Percentiles rank a stretch among this genome's conserved stretches.
Conservation (phyloP, 2,888 invertebrate genomes). For the Drosophila paramelanica region DNA sequence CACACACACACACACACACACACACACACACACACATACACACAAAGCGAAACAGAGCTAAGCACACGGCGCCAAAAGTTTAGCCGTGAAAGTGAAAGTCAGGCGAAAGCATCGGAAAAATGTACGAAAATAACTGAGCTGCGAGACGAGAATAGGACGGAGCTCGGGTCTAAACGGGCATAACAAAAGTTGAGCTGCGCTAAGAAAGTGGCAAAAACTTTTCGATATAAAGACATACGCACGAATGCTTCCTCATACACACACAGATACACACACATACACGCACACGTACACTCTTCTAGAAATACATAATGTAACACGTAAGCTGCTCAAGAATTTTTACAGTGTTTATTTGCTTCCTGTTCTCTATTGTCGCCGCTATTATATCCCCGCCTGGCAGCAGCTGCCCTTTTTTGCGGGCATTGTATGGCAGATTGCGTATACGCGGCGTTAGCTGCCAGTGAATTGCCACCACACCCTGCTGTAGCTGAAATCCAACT, state of each 20-base stretch:
- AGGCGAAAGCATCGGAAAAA: constrained; percentile 44
- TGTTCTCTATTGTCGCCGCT: constrained; percentile 67
- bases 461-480: constrained; percentile 16
- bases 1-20: constrained; percentile 16
- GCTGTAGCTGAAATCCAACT: constrained; percentile 54
- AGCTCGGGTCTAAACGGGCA: constrained; percentile 68
- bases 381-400: constrained; percentile 29
- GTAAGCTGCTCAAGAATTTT: constrained; percentile 70
- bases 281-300: constrained; percentile 10
- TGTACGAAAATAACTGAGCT: constrained; percentile 44
- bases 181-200: constrained; percentile 76
- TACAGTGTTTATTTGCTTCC: constrained; percentile 70
- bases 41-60: constrained; percentile 9
- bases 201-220: constrained; percentile 77
- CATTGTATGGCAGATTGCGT: constrained; percentile 63
- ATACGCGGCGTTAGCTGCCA: constrained; percentile 61
- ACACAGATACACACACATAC: constrained; percentile 18
- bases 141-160: constrained; percentile 17
- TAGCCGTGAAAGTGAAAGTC: constrained; percentile 61
- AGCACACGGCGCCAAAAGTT: constrained; percentile 30
- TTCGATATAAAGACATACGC: constrained; percentile 78
- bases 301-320: constrained; percentile 47
- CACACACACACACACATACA: not conserved
- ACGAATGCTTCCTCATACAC: constrained; percentile 59
- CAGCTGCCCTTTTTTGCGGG: constrained; percentile 31